Base-by-base conservation (phyloP, 1,140 invertebrate genomes). In the Triops cancriformis region DNA sequence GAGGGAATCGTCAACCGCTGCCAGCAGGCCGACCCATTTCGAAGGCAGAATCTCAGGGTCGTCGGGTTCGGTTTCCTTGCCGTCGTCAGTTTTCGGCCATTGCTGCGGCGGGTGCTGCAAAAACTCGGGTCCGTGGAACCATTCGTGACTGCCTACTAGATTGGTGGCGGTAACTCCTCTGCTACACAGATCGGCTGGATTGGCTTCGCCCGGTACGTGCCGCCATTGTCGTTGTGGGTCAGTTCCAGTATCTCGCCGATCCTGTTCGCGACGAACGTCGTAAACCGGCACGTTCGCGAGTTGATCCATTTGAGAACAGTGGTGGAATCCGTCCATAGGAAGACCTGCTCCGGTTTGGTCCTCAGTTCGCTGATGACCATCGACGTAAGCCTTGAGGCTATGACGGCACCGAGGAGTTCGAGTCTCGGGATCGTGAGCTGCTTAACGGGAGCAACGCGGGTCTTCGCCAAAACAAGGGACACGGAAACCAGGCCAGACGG, bases 401-500 rank as follows among this genome's bases (percentile, higher is more conserved):
- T 74, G 1, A 83, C 73, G 9, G 86, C 86, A 10, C 82, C 86
- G 75, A 81, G 83, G 26, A 88, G 80, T 81, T 88, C 87, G 26
- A 88, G 80, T 79, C 85, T 75, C 11, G n/a, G n/a, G n/a, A n/a
- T n/a, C n/a, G n/a, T n/a, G n/a, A n/a, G n/a, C n/a, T n/a, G n/a
- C n/a, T n/a, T n/a, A n/a, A n/a, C n/a, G n/a, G n/a, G n/a, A n/a
- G n/a, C n/a, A n/a, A n/a, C n/a, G n/a, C n/a, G n/a, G n/a, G n/a
- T n/a, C n/a, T n/a, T n/a, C n/a, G n/a, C n/a, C n/a, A n/a, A n/a
- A n/a, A n/a, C n/a, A n/a, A n/a, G n/a, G n/a, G n/a, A n/a, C n/a
- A n/a, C n/a, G n/a, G n/a, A n/a, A n/a, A n/a, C n/a, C n/a, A n/a
- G n/a, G n/a, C n/a, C n/a, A n/a, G n/a, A n/a, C n/a, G n/a, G n/a